Evolutionary conservation across 2,797 vertebrate species (phyloP).

Genomic region (Eulemur rubriventer): DNA sequence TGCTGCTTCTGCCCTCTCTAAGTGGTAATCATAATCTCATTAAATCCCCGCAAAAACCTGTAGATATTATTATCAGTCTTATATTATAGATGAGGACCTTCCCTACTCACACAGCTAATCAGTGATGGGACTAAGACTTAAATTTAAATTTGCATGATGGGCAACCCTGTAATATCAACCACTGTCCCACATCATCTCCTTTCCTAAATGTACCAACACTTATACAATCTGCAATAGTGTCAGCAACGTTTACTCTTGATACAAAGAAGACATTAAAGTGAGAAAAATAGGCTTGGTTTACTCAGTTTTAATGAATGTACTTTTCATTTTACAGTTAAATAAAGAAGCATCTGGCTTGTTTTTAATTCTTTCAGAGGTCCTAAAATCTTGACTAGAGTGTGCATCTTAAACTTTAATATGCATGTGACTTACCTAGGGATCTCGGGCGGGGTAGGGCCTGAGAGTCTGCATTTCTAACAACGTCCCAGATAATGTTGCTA

Average conservation of each 20-base stretch:
- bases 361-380: background rate
- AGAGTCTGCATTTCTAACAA: background rate
- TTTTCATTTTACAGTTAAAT: background rate
- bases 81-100: background rate
- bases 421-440: background rate
- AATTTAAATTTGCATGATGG: background rate
- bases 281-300: background rate
- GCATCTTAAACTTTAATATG: background rate
- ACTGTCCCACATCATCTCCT: background rate
- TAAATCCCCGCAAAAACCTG: background rate
- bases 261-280: background rate
- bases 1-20: background rate
- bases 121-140: background rate
- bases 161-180: background rate
- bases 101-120: background rate
- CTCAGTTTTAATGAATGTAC: background rate
- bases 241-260: background rate
- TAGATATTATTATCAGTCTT: background rate
- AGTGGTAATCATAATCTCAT: background rate
- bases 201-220: background rate
- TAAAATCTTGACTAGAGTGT: background rate
- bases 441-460: background rate
- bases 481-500: background rate
- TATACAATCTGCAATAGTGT: background rate
- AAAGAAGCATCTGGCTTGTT: background rate